Base-by-base conservation (phyloP, 2,113 vertebrate genomes). In the Malaclemys terrapin region DNA sequence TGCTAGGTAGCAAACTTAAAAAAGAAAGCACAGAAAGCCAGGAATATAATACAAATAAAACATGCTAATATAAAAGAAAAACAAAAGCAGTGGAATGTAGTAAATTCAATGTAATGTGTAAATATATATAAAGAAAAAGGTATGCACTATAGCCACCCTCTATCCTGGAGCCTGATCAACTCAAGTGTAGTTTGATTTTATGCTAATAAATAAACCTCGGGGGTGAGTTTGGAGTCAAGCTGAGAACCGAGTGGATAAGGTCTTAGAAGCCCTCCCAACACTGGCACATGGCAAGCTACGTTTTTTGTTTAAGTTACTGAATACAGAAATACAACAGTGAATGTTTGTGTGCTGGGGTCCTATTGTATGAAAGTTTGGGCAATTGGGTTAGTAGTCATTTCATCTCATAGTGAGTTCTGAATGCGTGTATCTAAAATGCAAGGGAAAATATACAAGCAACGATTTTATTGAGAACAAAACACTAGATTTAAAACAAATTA, bases 341-440 rank as follows among this genome's bases (percentile, higher is more conserved):
- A 62, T 69, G 7, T 69, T 69, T 35, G 62, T 69, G 62, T n/a
- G 35, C 84, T 80, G 78, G 72, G 82, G 62, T 20, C 85, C 6
- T 53, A 2, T 42, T 53, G 1, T 45, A 65, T 20, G n/a, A 80
- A 87, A 91, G 81, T 14, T 38, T 27, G 0, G 0, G 78, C 27
- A 38, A 45, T 52, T 0, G 38, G 20, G 17, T 10, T 80, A 17
- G 45, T 86, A 85, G 80, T 4, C 38, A 38, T 38, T 38, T 72
- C 19, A 38, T 38, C n/a, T 72, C 65, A 62, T 7, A 38, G 19
- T 38, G 7, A 69, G 31, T n/a, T 69, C 62, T 69, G 17, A 72
- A 20, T 20, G 1, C 7, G 5, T 38, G 65, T 72, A 20, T 72
- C 16, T 72, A 72, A 38, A 72, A 38, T 72, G 65, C 35, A 72